Evolutionary conservation across 2,797 vertebrate genomes (phyloP).

Genomic region (Gallinago nigripennis): DNA sequence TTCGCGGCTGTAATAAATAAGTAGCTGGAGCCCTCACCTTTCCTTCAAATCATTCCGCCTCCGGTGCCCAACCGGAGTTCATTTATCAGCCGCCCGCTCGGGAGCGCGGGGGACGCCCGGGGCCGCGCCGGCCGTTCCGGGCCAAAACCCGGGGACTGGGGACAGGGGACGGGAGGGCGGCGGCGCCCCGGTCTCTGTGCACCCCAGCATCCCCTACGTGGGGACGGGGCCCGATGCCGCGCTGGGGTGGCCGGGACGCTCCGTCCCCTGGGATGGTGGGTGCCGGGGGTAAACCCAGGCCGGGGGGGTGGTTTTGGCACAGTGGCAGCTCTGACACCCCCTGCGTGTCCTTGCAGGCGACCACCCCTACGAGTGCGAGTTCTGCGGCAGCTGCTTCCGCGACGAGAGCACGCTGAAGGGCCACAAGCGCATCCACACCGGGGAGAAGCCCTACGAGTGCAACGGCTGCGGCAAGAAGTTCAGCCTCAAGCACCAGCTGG

Average conservation of each 20-base stretch:
- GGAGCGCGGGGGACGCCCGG: not conserved
- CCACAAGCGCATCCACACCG: constrained; percentile 98
- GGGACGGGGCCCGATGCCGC: not conserved
- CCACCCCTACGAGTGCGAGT: constrained; percentile 98
- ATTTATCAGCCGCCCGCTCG: constrained; percentile 34
- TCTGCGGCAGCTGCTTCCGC: constrained; percentile 98
- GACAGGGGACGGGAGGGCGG: accelerated
- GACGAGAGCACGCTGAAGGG: constrained; percentile 96
- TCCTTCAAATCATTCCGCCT: constrained; percentile 50
- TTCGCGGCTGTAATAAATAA: constrained; percentile 82
- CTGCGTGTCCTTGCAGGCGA: constrained; percentile 79
- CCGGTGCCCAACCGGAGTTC: constrained; percentile 39
- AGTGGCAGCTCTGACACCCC: not conserved
- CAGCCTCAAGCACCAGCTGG: constrained; percentile 98
- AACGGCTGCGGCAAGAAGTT: constrained; percentile 98
- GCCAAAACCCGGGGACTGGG: not conserved
- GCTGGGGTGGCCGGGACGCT: not conserved
- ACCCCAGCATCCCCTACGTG: not conserved
- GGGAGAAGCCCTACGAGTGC: constrained; percentile 98
- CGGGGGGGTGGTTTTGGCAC: not conserved
- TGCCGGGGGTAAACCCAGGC: accelerated
- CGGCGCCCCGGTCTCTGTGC: accelerated
- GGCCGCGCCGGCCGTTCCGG: not conserved
- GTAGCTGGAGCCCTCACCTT: constrained; percentile 76
- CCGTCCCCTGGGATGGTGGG: accelerated